Evolutionary conservation across 2,113 vertebrate species (phyloP), one percentile per base, ranked within the genome.

Genomic region (Octodon degus): DNA sequence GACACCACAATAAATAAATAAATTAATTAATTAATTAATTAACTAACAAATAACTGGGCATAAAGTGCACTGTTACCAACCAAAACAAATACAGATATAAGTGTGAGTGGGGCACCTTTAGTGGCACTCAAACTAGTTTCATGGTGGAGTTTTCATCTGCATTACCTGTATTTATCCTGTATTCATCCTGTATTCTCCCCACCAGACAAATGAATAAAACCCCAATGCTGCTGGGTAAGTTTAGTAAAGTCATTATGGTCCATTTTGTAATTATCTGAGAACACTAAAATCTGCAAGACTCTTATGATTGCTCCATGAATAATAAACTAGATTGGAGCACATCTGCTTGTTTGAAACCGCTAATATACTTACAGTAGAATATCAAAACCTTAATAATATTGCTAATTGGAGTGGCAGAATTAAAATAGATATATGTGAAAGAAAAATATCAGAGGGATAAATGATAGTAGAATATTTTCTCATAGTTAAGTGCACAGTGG

Each of bases 141-240:
- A 22, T 24, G 62, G 58, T 34, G 12, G 1, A 8, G 47, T 53
- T 72, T 34, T 65, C 27, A 53, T 50, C 20, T 43, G 34, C 16
- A 27, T 74, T 25, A 5, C 22, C 58, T 70, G 67, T 62, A 24
- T 25, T 62, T 22, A 55, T 62, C 2, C 58, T 43, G 43, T 62
- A 24, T 25, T 62, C 60, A 55, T 62, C 7, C 58, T 43, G 43
- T 1, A 24, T 24, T 19, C 19, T 50, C 17, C 43, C 16, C 79
- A 62, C 5, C 7, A n/a, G 60, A 34, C 34, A 30, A 93, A 40
- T 14, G 50, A 20, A 50, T 13, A 17, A 22, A 68, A 14, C 14
- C 19, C 12, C n/a, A 22, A 14, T 13, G 8, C 27, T 17, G 1
- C 6, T 13, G 53, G 22, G 4, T 22, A 4, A 62, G 7, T n/a